Percentiles rank a stretch among this genome's conserved stretches.
Evolutionary conservation across 2,113 vertebrate species (phyloP).

Genomic region (Chamaetylas fuelleborni): DNA sequence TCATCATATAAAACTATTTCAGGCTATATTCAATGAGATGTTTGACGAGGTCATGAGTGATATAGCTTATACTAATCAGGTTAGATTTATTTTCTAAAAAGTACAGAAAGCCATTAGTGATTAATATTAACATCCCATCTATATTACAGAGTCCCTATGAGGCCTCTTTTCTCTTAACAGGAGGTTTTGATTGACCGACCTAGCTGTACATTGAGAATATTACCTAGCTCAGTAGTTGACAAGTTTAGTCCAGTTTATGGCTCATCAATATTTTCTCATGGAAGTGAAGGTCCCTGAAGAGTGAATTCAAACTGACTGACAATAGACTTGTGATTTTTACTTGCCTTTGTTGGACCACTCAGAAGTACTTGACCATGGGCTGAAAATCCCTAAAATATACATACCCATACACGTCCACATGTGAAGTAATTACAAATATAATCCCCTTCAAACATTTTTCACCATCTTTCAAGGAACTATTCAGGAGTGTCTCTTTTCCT

Average conservation of each 20-base stretch:
- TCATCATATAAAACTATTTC: background rate
- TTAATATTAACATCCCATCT: background rate
- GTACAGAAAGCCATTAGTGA: background rate
- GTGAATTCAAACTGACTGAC: background rate
- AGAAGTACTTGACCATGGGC: background rate
- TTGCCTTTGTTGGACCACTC: background rate
- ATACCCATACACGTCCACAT: fast-evolving
- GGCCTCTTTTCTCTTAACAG: background rate
- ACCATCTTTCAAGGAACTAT: background rate
- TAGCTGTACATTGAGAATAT: background rate
- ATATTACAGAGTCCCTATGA: background rate
- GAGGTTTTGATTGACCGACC: background rate
- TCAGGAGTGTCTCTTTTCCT: background rate
- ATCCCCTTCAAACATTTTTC: background rate
- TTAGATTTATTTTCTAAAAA: background rate
- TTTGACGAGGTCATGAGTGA: background rate
- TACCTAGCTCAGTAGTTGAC: background rate
- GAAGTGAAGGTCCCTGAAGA: background rate
- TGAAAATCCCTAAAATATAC: background rate
- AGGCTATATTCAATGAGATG: background rate
- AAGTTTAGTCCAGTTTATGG: background rate
- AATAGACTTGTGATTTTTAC: background rate
- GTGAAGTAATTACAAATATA: background rate
- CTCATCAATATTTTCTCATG: background rate
- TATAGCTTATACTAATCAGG: background rate